Evolutionary conservation across 2,113 vertebrate species (phyloP), one percentile per base, ranked within the genome.

Genomic region (Dicentrarchus labrax): DNA sequence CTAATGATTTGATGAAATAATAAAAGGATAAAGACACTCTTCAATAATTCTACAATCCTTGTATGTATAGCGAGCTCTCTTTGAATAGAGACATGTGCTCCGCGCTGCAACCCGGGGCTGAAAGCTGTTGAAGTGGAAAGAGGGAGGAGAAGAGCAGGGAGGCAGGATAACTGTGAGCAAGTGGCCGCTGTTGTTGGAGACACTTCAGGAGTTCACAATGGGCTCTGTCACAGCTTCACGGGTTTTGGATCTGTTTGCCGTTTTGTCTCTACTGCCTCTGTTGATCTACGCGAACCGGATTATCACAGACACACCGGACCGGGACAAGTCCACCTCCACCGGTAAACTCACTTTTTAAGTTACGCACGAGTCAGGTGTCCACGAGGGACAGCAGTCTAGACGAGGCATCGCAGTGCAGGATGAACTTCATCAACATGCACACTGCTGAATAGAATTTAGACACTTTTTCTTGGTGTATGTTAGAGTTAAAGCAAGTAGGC

Each of bases 301-400:
- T 68, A 43, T 76, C 17, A 68, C 22, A 43, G 79, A 76, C 47
- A 57, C 81, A 64, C 48, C 67, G 61, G 72, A 78, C 67, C 67
- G 8, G 38, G 72, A 50, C 60, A 84, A 76, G 17, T 24, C 87
- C 66, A 56, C 69, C 75, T 16, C 43, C 53, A 75, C 64, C 0
- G 93, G 95, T 95, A 93, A 94, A 90, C 72, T n/a, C n/a, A n/a
- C n/a, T n/a, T n/a, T n/a, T n/a, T n/a, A 72, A 1, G 0, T 16
- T 62, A 10, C 13, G 53, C 51, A 57, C 16, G 38, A 45, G 72
- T 41, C 80, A 81, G 70, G 68, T 73, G 72, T 65, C 48, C 76
- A 83, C 67, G 59, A 76, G 75, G 78, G 80, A 64, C 22, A 15
- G 1, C 4, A 9, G 17, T 39, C 1, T 21, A 24, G 9, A 39